Evolutionary conservation across 2,113 vertebrate genomes (phyloP).

Genomic region (Heliornis fulica): DNA sequence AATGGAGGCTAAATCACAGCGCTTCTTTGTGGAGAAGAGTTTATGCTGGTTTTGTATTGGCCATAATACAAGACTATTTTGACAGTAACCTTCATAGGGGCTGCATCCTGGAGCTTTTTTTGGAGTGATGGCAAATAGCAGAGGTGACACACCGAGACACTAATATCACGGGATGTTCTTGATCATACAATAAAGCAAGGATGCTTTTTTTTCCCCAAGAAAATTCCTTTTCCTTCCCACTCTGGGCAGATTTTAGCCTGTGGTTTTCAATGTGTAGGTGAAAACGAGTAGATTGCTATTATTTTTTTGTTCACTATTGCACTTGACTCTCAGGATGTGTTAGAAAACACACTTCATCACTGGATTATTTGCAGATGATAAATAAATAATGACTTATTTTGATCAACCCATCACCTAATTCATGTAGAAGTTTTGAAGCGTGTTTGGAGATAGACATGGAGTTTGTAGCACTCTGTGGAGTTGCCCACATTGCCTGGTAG

Average conservation of each 20-base stretch:
- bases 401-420: neutral
- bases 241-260: neutral
- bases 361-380: neutral
- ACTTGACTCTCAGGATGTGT: neutral
- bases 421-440: rapidly evolving
- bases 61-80: neutral
- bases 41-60: neutral
- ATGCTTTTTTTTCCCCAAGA: neutral
- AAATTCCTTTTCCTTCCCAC: neutral
- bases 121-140: neutral
- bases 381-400: neutral
- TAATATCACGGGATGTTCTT: neutral
- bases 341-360: neutral
- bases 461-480: neutral
- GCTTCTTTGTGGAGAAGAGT: neutral
- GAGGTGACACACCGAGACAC: neutral
- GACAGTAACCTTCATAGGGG: neutral
- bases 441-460: neutral
- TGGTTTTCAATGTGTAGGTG: rapidly evolving
- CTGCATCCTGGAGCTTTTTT: neutral
- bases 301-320: neutral
- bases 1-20: neutral
- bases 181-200: neutral
- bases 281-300: neutral
- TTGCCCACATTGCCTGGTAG: neutral